Base-by-base conservation (phyloP, 2,797 vertebrate species). In the Prunella strophiata region DNA sequence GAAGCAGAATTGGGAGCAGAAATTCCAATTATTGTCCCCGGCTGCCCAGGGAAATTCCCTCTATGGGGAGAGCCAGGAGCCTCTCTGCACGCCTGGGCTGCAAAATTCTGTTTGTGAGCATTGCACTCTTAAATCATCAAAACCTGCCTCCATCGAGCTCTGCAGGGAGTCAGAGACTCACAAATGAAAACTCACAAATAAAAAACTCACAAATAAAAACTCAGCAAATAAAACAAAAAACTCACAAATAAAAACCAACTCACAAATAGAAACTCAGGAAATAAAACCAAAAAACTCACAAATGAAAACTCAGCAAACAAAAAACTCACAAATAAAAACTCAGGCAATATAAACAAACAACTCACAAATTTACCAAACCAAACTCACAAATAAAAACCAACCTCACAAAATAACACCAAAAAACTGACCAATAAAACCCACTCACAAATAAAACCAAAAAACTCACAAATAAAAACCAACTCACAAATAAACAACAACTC, bases 81-180 rank as follows among this genome's bases (percentile, higher is more conserved):
- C 4, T 2, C 3, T 6, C 36, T 67, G 73, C 38, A 40, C 51
- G 58, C 7, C 0, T 1, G 2, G 6, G 7, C 5, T 59, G 32
- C 11, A 27, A 70, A 66, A 77, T 45, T 58, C 42, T 4, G 4
- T 0, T 26, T 72, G 58, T 50, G 43, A 78, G 50, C 54, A 40
- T 11, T 72, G 51, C 8, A 17, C 47, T 57, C 58, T 20, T 32
- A 23, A 79, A 67, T 29, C 7, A 63, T 19, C 70, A 34, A 77
- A 70, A 40, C 26, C 32, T 71, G 72, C 27, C 70, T 58, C 22
- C 40, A 30, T 20, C 6, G 6, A 82, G 52, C 10, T 67, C 65
- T 40, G 5, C 22, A 34, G 38, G 62, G 54, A 89, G 58, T 7
- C 70, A 63, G 74, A 85, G 55, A 25, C 40, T 32, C 55, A 23